These are phyloP conservation scores for Frankliniella intonsa DNA, from an alignment of 2,888 invertebrate species.

Conservation along the genomic window DNA sequence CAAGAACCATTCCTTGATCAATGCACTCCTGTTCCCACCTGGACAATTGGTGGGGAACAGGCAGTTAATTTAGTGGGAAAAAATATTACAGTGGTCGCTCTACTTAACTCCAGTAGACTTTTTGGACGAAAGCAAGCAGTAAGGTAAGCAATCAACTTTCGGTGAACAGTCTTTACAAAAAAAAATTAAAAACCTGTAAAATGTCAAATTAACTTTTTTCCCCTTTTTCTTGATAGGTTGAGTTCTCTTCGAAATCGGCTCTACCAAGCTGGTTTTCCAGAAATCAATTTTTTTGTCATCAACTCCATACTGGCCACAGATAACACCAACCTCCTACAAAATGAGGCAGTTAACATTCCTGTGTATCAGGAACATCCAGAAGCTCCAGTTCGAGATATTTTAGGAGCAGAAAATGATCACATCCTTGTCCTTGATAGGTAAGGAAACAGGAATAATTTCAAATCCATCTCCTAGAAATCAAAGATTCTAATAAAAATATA, in stretches of 20 bases:
- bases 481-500: background rate
- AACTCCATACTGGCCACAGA: background rate
- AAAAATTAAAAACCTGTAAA: background rate
- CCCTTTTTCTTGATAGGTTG: background rate
- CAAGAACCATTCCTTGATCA: conserved; percentile 2
- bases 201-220: background rate
- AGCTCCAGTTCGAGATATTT: background rate
- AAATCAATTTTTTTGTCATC: background rate
- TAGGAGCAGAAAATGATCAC: background rate
- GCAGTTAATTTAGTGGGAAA: background rate
- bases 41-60: background rate
- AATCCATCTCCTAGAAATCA: background rate
- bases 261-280: background rate
- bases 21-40: background rate
- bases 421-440: background rate
- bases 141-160: background rate
- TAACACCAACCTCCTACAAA: background rate
- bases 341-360: background rate
- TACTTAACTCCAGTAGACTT: background rate
- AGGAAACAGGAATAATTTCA: background rate
- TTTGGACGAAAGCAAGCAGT: background rate
- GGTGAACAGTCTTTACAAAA: too few species aligned
- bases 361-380: background rate
- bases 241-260: background rate
- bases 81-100: background rate